phyloP scores from a whole-genome alignment of 1,140 invertebrate genomes.

The Cotesia typhae region DNA sequence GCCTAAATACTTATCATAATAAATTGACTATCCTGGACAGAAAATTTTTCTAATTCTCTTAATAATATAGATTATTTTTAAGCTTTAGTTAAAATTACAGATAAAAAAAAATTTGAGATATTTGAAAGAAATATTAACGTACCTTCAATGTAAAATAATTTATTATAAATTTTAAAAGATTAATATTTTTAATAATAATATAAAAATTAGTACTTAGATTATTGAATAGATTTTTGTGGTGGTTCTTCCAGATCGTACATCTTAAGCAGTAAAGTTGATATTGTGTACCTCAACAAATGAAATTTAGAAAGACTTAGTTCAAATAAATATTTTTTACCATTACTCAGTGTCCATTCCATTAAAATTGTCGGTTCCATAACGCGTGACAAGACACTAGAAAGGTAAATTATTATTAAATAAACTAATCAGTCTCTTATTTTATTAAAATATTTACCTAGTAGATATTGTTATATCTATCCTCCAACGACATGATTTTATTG shows the following conservation, averaged over 20 bases:
- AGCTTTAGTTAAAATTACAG: no score
- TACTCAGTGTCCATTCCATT: conserved; percentile 61
- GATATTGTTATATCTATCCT: conserved; percentile 58
- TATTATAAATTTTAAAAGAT: no score
- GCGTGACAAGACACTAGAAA: conserved; percentile 55
- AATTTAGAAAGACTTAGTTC: conserved; percentile 58
- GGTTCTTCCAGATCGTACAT: conserved; percentile 54
- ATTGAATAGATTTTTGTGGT: conserved; percentile 47
- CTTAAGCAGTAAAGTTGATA: conserved; percentile 59
- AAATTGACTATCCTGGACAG: no score
- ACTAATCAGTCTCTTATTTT: conserved; percentile 5
- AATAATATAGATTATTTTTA: no score
- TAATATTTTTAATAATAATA: not conserved
- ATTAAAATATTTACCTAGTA: conserved; percentile 52
- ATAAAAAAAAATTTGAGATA: no score
- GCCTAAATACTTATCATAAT: no score
- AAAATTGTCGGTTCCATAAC: conserved; percentile 59
- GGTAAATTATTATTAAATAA: conserved; percentile 21
- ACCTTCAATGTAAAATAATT: no score
- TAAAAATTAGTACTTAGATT: conserved; percentile 6
- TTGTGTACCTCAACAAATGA: conserved; percentile 57
- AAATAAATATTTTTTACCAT: conserved; percentile 54
- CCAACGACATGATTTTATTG: conserved; percentile 57
- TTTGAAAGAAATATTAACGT: no score
- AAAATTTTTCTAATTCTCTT: no score